Percentiles rank a stretch among this genome's conserved stretches.
These are phyloP conservation scores for Diachrysia chrysitis DNA, from an alignment of 2,888 invertebrate genomes.

Conservation along the genomic window DNA sequence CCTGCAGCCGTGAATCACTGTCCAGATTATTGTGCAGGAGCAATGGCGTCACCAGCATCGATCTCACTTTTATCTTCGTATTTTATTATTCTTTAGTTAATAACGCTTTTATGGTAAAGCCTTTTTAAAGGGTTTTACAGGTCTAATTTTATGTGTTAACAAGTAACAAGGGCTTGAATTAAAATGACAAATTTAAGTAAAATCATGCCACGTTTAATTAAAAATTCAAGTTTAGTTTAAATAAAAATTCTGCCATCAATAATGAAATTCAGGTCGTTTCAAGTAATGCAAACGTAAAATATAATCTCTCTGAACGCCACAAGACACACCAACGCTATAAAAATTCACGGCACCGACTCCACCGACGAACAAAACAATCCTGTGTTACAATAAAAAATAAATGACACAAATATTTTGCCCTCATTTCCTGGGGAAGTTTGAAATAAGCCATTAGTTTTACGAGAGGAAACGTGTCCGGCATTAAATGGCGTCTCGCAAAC, in stretches of 20 bases:
- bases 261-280: not conserved
- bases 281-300: not conserved
- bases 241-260: too few relatives aligned
- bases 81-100: constrained; percentile 22
- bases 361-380: constrained; percentile 44
- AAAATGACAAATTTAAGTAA: too few relatives aligned
- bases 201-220: too few relatives aligned
- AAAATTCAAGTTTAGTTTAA: too few relatives aligned
- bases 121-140: not conserved
- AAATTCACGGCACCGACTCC: constrained; percentile 30
- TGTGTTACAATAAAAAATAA: constrained; percentile 47
- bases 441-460: constrained; percentile 69
- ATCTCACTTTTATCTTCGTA: constrained; percentile 32
- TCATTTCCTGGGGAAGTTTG: constrained; percentile 58
- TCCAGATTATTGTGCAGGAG: constrained; percentile 42
- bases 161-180: too few relatives aligned
- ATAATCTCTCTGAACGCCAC: not conserved
- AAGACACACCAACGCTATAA: constrained; percentile 25
- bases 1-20: constrained; percentile 44
- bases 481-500: constrained; percentile 53
- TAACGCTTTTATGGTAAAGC: constrained; percentile 1
- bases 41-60: constrained; percentile 30
- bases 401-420: constrained; percentile 57
- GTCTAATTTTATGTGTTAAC: not conserved
- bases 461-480: constrained; percentile 61